Base-by-base conservation (phyloP, 1,140 invertebrate species). In the Cyclargus thomasi region DNA sequence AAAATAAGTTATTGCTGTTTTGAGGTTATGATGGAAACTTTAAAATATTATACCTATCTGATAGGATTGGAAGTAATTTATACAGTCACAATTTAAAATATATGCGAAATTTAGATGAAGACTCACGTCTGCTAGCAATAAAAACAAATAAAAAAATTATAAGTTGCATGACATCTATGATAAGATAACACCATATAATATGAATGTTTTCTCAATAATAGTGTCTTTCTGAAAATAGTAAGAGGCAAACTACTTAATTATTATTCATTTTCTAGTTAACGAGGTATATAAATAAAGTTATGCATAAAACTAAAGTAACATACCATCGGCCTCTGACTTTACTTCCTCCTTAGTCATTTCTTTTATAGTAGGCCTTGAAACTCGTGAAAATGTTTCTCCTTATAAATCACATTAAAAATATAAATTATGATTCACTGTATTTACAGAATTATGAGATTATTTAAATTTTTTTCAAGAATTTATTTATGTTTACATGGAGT, bases 271-370 rank as follows among this genome's bases (percentile, higher is more conserved):
- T 47, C 39, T 14, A 47, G 10, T 16, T 14, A 14, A 47, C 0
- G 39, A 47, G 16, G 23, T 22, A 63, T 21, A 53, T 64, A 65
- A 53, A 18, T 17, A 2, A 16, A 22, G 8, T 20, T 53, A 21
- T 10, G 14, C 17, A n/a, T 18, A 21, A 14, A 20, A 47, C 5
- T 63, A 29, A 18, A 18, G 39, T 20, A 21, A 66, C 65, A 35
- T 66, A 66, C 65, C 65, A 66, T 66, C 53, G 11, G 53, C 22
- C 23, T 66, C 65, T 2, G 23, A 59, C 55, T 59, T 66, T 20
- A 11, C 20, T 57, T 66, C 53, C 36, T 66, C 65, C 6, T 66
- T 66, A n/a, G 8, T 59, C 65, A 66, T 66, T 59, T 59, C n/a
- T 59, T 20, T 11, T 1, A 59, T 14, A 8, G 14, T 4, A 47